Conservation (phyloP, 2,797 vertebrate genomes). For the Hyperoplus lanceolatus region DNA sequence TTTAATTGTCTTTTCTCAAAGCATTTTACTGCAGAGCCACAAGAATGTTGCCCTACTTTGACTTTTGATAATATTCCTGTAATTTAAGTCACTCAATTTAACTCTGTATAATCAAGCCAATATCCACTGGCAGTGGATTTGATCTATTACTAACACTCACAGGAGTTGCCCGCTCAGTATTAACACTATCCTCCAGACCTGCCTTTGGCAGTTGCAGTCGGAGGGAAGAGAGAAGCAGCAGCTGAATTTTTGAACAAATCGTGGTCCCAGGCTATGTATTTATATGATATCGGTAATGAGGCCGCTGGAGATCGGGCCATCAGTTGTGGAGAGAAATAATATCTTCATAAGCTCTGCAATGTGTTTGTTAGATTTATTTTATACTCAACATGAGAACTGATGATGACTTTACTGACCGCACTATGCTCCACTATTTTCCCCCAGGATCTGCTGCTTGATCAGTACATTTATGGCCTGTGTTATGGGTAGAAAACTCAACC, state of each 20-base stretch:
- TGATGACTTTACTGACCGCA: conserved; percentile 35
- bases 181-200: conserved; percentile 55
- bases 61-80: not conserved
- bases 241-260: conserved; percentile 75
- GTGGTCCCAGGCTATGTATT: conserved; percentile 65
- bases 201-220: conserved; percentile 38
- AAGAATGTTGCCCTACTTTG: not conserved
- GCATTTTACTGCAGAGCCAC: not conserved
- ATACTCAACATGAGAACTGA: conserved; percentile 15
- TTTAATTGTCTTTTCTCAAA: not conserved
- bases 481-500: not conserved
- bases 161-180: conserved; percentile 37
- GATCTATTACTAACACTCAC: conserved; percentile 25
- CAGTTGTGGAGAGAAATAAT: conserved; percentile 30
- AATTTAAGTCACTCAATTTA: conserved; percentile 1
- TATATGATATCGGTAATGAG: conserved; percentile 74
- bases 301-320: conserved; percentile 55
- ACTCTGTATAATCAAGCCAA: not conserved
- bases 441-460: conserved; percentile 15
- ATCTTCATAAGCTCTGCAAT: conserved; percentile 26
- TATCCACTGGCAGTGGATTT: conserved; percentile 11
- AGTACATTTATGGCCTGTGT: not conserved
- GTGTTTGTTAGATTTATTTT: conserved; percentile 5
- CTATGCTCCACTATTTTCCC: not conserved
- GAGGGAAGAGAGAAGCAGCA: conserved; percentile 24